Conservation (phyloP, 1,140 invertebrate species). For the fruit fly (Drosophila melanogaster) region DNA sequence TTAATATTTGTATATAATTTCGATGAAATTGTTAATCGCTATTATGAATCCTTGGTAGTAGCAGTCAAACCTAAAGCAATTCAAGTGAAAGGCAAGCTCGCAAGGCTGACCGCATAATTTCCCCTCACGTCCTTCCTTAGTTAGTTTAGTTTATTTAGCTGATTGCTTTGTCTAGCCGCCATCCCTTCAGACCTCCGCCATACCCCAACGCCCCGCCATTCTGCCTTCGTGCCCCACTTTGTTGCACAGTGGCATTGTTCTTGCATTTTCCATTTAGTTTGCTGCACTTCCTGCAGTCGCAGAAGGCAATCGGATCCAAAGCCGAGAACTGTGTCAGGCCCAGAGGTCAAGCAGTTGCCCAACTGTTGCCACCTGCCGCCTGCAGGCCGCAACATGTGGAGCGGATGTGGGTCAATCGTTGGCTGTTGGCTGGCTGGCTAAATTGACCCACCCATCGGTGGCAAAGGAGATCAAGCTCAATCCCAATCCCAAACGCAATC, state of each 20-base stretch:
- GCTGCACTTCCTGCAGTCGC: slow-evolving; percentile 58
- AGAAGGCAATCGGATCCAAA: slow-evolving; percentile 5
- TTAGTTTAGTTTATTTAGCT: slow-evolving; percentile 28
- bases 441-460: slow-evolving; percentile 1
- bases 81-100: not conserved
- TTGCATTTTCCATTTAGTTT: slow-evolving; percentile 33
- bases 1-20: not conserved
- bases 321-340: slow-evolving; percentile 51
- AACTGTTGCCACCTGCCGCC: slow-evolving; percentile 22
- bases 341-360: slow-evolving; percentile 54
- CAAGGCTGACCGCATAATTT: slow-evolving; percentile 13
- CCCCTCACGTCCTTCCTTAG: not conserved
- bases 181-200: not conserved
- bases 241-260: slow-evolving; percentile 15
- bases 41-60: too few species aligned
- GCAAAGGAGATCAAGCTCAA: slow-evolving; percentile 31
- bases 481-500: slow-evolving; percentile 3
- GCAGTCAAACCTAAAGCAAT: not conserved
- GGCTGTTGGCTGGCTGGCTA: not conserved
- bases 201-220: too few species aligned
- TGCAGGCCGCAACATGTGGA: slow-evolving; percentile 20
- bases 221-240: not conserved
- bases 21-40: not conserved
- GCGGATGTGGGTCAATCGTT: slow-evolving; percentile 25
- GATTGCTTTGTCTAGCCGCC: slow-evolving; percentile 42